These are phyloP conservation scores for Nerophis lumbriciformis DNA, from an alignment of 2,113 vertebrate species.

Conservation along the genomic window DNA sequence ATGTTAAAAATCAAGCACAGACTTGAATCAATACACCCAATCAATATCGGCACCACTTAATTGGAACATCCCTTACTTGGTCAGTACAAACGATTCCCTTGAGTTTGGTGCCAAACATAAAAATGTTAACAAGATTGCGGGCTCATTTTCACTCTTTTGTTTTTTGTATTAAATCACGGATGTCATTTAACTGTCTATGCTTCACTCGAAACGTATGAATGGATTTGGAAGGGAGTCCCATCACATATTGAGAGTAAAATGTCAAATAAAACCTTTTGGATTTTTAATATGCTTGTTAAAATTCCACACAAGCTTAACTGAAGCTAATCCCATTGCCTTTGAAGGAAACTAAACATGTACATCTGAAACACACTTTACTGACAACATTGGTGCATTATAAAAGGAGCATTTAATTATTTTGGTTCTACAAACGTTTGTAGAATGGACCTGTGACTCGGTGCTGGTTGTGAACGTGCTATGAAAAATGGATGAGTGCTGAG, in stretches of 20 bases:
- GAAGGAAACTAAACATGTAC: not conserved
- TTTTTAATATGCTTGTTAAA: conserved; percentile 13
- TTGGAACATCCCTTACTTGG: conserved; percentile 47
- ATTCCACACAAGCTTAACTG: conserved; percentile 26
- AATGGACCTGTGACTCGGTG: conserved; percentile 25
- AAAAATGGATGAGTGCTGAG: conserved; percentile 64
- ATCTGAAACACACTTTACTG: conserved; percentile 3
- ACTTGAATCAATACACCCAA: conserved; percentile 53
- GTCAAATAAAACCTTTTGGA: conserved; percentile 8
- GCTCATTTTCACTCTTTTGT: conserved; percentile 25
- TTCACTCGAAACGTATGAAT: conserved; percentile 10
- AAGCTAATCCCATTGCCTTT: conserved; percentile 17
- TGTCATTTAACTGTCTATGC: conserved; percentile 25
- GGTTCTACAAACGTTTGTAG: too few relatives aligned
- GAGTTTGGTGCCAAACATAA: conserved; percentile 45
- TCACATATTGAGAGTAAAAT: not conserved
- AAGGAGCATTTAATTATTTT: conserved; percentile 14
- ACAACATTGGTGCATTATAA: not conserved
- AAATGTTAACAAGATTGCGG: conserved; percentile 33
- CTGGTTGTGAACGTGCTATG: conserved; percentile 48
- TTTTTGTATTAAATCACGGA: conserved; percentile 14
- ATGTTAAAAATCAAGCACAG: conserved; percentile 46
- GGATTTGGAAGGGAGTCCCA: not conserved
- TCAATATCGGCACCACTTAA: conserved; percentile 53
- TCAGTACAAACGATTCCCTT: conserved; percentile 58